These are phyloP conservation scores for Cryptosula pallasiana DNA, from an alignment of 2,888 invertebrate species.

Conservation along the genomic window DNA sequence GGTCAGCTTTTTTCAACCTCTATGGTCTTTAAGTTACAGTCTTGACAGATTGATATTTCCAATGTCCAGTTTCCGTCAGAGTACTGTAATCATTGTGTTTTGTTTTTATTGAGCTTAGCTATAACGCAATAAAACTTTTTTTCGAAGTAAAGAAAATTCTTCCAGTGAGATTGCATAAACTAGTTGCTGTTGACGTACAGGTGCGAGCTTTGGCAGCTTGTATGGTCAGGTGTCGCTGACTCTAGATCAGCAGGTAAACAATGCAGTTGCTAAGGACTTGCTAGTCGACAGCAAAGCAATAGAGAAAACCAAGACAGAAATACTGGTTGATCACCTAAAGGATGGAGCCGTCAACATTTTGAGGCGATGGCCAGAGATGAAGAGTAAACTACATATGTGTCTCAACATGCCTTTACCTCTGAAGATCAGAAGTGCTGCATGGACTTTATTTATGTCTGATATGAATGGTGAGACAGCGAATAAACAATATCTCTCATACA, in stretches of 20 bases:
- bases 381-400: constrained; percentile 44
- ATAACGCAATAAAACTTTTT: too few species aligned
- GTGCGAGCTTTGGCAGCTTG: constrained; percentile 38
- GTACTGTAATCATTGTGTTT: too few species aligned
- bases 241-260: constrained; percentile 48
- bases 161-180: too few species aligned
- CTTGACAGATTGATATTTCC: too few species aligned
- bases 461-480: constrained; percentile 41
- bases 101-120: too few species aligned
- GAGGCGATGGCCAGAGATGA: constrained; percentile 51
- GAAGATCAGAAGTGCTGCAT: constrained; percentile 42
- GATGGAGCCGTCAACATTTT: constrained; percentile 47
- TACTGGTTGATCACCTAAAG: constrained; percentile 44
- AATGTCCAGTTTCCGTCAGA: too few species aligned
- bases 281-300: constrained; percentile 41
- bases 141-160: too few species aligned
- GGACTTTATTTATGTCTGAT: constrained; percentile 48
- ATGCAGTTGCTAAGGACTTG: constrained; percentile 45
- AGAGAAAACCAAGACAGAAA: constrained; percentile 45
- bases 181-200: too few species aligned
- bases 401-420: constrained; percentile 48
- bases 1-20: too few species aligned
- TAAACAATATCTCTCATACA: too few species aligned
- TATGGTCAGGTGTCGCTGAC: constrained; percentile 42
- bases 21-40: too few species aligned